Base-by-base conservation (phyloP, 2,797 vertebrate genomes). In the Phrynocephalus forsythii region DNA sequence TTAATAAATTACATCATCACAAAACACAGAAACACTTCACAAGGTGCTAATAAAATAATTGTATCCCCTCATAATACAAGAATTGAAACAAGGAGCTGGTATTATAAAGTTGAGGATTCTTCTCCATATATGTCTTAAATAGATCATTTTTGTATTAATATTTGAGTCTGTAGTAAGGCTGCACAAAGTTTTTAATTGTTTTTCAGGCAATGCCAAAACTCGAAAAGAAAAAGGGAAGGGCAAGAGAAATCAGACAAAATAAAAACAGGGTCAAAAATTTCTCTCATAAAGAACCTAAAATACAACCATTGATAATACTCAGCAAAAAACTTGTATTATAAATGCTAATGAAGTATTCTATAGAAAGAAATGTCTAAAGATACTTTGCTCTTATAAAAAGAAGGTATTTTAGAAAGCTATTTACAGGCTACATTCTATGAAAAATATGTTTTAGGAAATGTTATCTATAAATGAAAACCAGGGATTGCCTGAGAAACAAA, bases 1-100 rank as follows among this genome's bases (percentile, higher is more conserved):
- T 99, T 98, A 99, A 99, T 99, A 99, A 99, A 99, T 99, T 99
- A 99, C 98, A 98, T 99, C 97, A 95, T 97, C 97, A 99, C 98
- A 97, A 97, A 98, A 99, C 98, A 99, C 98, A 97, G 96, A 98
- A 97, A 99, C 98, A 99, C 98, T 98, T 98, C 98, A 99, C 99
- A 99, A 99, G 98, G 98, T 99, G 98, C 98, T 99, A 99, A 97
- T 98, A 98, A 99, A 99, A 98, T 97, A 98, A 98, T 96, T 96
- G 98, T 97, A 97, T 98, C 97, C 97, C 97, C 97, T 97, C 97
- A 96, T 97, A 97, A 96, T 96, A 97, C 97, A 97, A 98, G 97
- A 98, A 97, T 96, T 97, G 94, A 95, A 97, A 97, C 97, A 97
- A 98, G 97, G 97, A 98, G 98, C 98, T 98, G 98, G 97, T 98